Evolutionary conservation across 2,113 vertebrate genomes (phyloP).

Genomic region (Peucedramus taeniatus): DNA sequence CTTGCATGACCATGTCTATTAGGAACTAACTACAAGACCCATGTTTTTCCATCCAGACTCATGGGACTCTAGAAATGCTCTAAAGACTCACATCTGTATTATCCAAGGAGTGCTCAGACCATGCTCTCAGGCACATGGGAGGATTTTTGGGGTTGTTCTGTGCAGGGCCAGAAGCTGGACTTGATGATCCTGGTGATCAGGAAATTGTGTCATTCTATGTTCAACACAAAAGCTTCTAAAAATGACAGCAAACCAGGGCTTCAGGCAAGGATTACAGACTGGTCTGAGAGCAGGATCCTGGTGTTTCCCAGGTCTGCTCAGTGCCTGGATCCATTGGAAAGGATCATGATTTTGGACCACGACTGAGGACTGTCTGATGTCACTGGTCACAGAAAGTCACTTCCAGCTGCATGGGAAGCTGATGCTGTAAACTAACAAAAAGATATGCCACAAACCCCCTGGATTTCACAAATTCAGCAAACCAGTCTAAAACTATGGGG

Average conservation of each 20-base stretch:
- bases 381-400: background rate
- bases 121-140: background rate
- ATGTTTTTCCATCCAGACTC: background rate
- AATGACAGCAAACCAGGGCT: background rate
- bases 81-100: background rate
- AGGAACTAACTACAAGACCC: background rate
- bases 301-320: background rate
- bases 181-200: background rate
- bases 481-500: background rate
- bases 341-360: background rate
- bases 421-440: background rate
- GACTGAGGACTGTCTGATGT: fast-evolving
- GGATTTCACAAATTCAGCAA: background rate
- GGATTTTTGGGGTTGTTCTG: background rate
- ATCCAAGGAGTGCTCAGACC: background rate
- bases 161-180: background rate
- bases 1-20: fast-evolving
- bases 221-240: background rate
- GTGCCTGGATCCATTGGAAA: too few species aligned
- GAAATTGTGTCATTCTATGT: background rate
- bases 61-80: background rate
- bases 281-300: background rate
- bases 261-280: background rate
- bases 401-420: background rate
- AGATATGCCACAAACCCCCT: background rate